Conservation (phyloP, 2,888 invertebrate genomes). For the Dichetophora obliterata region DNA sequence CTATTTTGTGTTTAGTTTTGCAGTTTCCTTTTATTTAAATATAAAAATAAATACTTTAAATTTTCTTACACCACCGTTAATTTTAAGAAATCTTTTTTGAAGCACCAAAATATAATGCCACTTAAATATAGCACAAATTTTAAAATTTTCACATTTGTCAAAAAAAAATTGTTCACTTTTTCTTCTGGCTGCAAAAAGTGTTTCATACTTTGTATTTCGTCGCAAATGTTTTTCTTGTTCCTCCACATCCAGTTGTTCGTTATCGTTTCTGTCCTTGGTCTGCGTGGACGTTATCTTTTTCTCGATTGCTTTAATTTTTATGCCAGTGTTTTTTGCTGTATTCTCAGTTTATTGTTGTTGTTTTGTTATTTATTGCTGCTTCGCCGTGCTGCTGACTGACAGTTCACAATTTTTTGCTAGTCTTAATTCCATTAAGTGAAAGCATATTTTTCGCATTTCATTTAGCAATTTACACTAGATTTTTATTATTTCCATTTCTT, state of each 20-base stretch:
- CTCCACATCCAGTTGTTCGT: constrained; percentile 21
- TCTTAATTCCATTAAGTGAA: background rate
- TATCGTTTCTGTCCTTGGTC: constrained; percentile 4
- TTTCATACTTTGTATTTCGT: background rate
- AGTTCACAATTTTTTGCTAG: constrained; percentile 34
- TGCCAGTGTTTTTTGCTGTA: background rate
- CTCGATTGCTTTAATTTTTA: too few relatives aligned
- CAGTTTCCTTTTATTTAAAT: background rate
- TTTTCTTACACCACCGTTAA: background rate
- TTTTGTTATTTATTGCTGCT: background rate
- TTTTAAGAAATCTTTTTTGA: background rate
- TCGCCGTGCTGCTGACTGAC: constrained; percentile 26
- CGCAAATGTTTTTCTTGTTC: constrained; percentile 10
- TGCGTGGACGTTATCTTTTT: too few relatives aligned
- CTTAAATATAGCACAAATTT: too few relatives aligned
- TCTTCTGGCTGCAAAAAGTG: background rate
- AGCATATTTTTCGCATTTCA: background rate
- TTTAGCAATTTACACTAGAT: too few relatives aligned
- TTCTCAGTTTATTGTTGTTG: constrained; percentile 25
- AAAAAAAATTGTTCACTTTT: background rate
- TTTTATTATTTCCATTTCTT: too few relatives aligned
- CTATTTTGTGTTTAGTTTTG: background rate
- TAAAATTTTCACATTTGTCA: background rate
- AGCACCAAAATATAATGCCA: too few relatives aligned
- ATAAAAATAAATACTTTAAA: background rate